These are phyloP conservation scores for Myoxocephalus aenaeus DNA, from an alignment of 2,797 vertebrate species.

Conservation along the genomic window DNA sequence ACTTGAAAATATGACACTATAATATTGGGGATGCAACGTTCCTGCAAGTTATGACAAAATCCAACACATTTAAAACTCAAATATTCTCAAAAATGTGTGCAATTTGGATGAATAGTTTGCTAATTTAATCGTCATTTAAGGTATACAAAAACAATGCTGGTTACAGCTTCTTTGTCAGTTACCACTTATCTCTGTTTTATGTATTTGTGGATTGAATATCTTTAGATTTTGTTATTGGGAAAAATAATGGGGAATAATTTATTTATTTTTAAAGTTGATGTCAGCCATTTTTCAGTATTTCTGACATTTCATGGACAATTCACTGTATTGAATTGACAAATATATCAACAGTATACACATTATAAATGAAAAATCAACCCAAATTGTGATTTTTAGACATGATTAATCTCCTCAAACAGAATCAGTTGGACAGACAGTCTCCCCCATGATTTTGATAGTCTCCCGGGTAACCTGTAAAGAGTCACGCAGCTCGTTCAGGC, in stretches of 20 bases:
- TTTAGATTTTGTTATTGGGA: neutral
- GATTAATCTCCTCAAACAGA: neutral
- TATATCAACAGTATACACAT: neutral
- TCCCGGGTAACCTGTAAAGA: slow-evolving; percentile 14
- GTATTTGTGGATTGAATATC: neutral
- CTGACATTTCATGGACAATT: no score
- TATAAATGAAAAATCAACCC: neutral
- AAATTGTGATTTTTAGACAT: neutral
- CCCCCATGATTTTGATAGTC: slow-evolving; percentile 14
- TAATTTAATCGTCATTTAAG: no score
- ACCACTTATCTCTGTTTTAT: neutral
- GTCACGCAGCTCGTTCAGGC: neutral
- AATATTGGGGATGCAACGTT: no score
- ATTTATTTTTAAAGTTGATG: neutral
- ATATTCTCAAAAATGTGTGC: no score
- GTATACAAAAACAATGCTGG: no score
- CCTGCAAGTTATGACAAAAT: no score
- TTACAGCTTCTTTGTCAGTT: no score
- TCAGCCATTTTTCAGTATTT: neutral
- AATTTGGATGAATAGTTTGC: no score
- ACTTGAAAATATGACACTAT: no score
- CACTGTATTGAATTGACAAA: neutral
- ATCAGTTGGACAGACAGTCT: neutral
- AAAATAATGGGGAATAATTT: no score
- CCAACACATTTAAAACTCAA: no score